These are phyloP conservation scores for Saxidomus purpurata DNA, from an alignment of 1,140 invertebrate species.

Conservation along the genomic window DNA sequence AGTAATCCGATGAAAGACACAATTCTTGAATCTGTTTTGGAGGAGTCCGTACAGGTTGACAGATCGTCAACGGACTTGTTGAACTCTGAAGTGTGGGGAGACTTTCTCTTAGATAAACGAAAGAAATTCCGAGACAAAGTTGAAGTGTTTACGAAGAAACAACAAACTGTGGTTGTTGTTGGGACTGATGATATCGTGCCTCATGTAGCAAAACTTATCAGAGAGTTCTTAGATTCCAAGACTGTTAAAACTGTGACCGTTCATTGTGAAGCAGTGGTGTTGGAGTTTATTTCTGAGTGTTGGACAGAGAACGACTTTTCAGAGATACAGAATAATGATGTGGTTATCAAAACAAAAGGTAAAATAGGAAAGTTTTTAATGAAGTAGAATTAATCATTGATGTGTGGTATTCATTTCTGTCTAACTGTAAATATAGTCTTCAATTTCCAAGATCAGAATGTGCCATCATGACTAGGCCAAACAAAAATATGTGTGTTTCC, in stretches of 20 bases:
- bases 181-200: slow-evolving; percentile 49
- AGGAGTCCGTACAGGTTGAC: slow-evolving; percentile 39
- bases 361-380: background rate
- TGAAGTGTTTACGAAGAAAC: slow-evolving; percentile 59
- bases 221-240: slow-evolving; percentile 54
- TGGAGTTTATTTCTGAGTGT: slow-evolving; percentile 53
- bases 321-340: slow-evolving; percentile 51
- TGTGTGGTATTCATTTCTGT: background rate
- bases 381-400: background rate
- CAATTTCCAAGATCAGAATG: too few relatives aligned
- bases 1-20: slow-evolving; percentile 27
- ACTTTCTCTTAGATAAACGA: slow-evolving; percentile 25
- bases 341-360: slow-evolving; percentile 56
- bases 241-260: slow-evolving; percentile 59
- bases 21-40: slow-evolving; percentile 17
- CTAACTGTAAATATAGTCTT: too few relatives aligned
- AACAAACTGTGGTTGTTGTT: slow-evolving; percentile 35
- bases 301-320: slow-evolving; percentile 53
- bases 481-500: too few relatives aligned
- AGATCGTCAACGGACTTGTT: slow-evolving; percentile 43
- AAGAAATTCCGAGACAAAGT: slow-evolving; percentile 24
- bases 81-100: slow-evolving; percentile 62
- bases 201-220: slow-evolving; percentile 46
- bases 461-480: too few relatives aligned
- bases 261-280: slow-evolving; percentile 33